phyloP scores from a whole-genome alignment of 1,140 invertebrate genomes.

The silkworm (Bombyx mori) region ASM3026992v2 NC_085127.1:837501-838000 shows the following conservation, averaged over 20 bases:
- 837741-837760: slow-evolving; percentile 31
- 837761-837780: slow-evolving; percentile 73
- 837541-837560: too few species aligned
- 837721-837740: neutral
- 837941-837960: too few species aligned
- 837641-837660: neutral
- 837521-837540: too few species aligned
- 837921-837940: slow-evolving; percentile 76
- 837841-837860: slow-evolving; percentile 75
- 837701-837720: too few species aligned
- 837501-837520: slow-evolving; percentile 73
- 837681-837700: too few species aligned
- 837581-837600: slow-evolving; percentile 75
- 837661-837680: slow-evolving; percentile 76
- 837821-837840: neutral
- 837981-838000: neutral
- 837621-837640: too few species aligned
- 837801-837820: too few species aligned
- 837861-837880: too few species aligned
- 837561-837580: neutral
- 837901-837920: neutral
- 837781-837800: too few species aligned
- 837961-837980: too few species aligned
- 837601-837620: too few species aligned
- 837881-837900: too few species aligned